Conservation (phyloP, 2,797 vertebrate species). For the Synanceia verrucosa region DNA sequence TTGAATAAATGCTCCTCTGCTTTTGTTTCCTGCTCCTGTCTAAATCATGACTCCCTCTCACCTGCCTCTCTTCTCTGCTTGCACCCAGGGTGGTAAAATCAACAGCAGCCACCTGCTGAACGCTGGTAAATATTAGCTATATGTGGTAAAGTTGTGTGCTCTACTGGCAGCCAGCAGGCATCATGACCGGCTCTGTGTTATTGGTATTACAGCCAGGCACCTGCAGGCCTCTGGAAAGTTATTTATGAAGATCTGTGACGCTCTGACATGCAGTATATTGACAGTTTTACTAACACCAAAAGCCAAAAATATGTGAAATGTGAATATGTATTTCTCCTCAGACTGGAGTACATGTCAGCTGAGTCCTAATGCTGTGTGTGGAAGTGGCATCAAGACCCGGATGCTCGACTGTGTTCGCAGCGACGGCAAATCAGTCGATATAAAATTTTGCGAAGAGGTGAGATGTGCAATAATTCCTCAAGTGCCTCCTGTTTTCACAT, state of each 20-base stretch:
- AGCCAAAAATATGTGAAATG: not conserved
- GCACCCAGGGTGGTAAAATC: conserved; percentile 33
- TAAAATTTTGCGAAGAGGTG: conserved; percentile 94
- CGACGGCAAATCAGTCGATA: conserved; percentile 95
- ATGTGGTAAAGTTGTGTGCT: not conserved
- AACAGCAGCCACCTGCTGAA: conserved; percentile 27
- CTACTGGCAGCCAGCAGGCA: not conserved
- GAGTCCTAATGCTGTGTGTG: conserved; percentile 93
- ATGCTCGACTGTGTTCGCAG: conserved; percentile 98
- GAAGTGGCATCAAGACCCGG: conserved; percentile 92
- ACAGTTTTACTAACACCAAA: not conserved
- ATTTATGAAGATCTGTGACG: not conserved
- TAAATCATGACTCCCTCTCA: conserved; percentile 26
- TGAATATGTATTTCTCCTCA: conserved; percentile 63
- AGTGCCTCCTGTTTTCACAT: not conserved
- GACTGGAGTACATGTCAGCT: conserved; percentile 99
- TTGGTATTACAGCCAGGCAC: not conserved
- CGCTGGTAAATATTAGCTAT: conserved; percentile 18
- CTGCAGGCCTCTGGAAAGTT: not conserved
- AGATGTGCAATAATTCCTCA: conserved; percentile 41
- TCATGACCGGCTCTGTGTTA: not conserved
- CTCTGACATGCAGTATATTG: not conserved
- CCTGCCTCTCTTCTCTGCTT: not conserved
- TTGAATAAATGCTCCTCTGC: not conserved
- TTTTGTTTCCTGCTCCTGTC: not conserved